phyloP scores from a whole-genome alignment of 2,113 vertebrate species.

The Chroicocephalus ridibundus region DNA sequence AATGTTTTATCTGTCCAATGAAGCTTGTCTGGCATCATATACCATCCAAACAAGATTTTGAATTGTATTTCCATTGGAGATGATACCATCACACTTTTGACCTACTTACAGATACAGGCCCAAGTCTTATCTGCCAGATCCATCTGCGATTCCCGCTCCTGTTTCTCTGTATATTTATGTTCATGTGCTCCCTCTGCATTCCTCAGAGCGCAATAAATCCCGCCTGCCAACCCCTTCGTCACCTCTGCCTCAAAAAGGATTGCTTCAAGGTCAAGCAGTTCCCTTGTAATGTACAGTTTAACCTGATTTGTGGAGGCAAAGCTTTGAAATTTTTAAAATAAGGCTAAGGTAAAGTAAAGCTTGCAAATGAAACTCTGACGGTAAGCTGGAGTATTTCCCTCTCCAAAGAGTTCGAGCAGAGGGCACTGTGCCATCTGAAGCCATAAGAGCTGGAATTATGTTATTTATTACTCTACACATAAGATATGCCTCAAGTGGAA shows the following conservation, averaged over 20 bases:
- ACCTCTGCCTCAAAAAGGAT: slow-evolving; percentile 68
- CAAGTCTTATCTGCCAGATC: slow-evolving; percentile 59
- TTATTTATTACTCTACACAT: slow-evolving; percentile 35
- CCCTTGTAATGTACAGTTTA: slow-evolving; percentile 70
- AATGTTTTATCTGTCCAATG: slow-evolving; percentile 51
- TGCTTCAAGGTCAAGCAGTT: slow-evolving; percentile 72
- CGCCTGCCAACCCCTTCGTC: slow-evolving; percentile 60
- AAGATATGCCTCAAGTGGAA: slow-evolving; percentile 28
- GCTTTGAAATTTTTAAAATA: slow-evolving; percentile 72
- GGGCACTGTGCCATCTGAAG: slow-evolving; percentile 52
- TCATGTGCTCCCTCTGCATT: slow-evolving; percentile 50
- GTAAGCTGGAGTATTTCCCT: slow-evolving; percentile 50
- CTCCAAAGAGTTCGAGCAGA: slow-evolving; percentile 37
- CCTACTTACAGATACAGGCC: slow-evolving; percentile 46
- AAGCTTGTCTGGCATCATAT: slow-evolving; percentile 17
- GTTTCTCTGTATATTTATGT: slow-evolving; percentile 62
- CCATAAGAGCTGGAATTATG: not conserved
- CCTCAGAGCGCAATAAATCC: slow-evolving; percentile 61
- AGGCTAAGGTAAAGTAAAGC: slow-evolving; percentile 61
- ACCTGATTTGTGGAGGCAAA: slow-evolving; percentile 74
- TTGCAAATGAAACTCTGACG: slow-evolving; percentile 67
- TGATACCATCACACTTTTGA: slow-evolving; percentile 39
- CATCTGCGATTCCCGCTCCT: slow-evolving; percentile 50
- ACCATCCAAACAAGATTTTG: slow-evolving; percentile 39
- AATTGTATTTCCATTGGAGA: slow-evolving; percentile 30